Conservation (phyloP, 2,797 vertebrate genomes). For the Crenichthys baileyi region DNA sequence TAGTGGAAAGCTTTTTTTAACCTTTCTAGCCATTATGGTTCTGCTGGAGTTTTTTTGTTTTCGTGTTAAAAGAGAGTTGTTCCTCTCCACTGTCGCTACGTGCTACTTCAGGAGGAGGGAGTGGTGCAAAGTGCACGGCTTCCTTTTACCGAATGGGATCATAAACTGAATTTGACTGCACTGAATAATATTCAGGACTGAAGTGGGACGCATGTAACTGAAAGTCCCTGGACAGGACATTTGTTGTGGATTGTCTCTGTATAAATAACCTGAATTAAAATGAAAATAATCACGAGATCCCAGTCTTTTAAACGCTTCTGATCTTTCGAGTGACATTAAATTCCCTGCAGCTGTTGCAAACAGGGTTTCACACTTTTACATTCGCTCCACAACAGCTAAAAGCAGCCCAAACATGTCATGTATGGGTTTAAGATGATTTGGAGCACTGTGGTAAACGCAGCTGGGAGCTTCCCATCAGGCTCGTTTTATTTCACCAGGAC, state of each 20-base stretch:
- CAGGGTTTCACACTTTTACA: no score
- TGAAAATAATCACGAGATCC: no score
- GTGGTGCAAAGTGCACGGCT: background rate
- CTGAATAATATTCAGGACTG: no score
- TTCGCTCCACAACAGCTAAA: no score
- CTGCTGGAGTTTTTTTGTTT: background rate
- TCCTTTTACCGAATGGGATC: background rate
- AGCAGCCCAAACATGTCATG: background rate
- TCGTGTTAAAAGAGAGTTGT: background rate
- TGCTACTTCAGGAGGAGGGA: background rate
- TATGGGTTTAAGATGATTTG: background rate
- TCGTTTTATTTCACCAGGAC: slow-evolving; percentile 61
- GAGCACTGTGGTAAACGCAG: slow-evolving; percentile 20
- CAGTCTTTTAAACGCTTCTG: background rate
- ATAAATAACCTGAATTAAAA: no score
- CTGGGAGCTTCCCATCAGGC: slow-evolving; percentile 37
- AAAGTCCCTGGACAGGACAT: no score
- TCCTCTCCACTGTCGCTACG: background rate
- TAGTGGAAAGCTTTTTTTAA: background rate
- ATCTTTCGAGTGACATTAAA: no score
- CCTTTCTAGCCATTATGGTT: background rate
- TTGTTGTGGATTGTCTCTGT: no score
- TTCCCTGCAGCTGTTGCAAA: no score
- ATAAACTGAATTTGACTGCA: background rate
- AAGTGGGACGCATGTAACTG: no score